Base-by-base conservation (phyloP, 35 echinoderm and acorn worm genomes). In the Apostichopus parvimensis region DNA sequence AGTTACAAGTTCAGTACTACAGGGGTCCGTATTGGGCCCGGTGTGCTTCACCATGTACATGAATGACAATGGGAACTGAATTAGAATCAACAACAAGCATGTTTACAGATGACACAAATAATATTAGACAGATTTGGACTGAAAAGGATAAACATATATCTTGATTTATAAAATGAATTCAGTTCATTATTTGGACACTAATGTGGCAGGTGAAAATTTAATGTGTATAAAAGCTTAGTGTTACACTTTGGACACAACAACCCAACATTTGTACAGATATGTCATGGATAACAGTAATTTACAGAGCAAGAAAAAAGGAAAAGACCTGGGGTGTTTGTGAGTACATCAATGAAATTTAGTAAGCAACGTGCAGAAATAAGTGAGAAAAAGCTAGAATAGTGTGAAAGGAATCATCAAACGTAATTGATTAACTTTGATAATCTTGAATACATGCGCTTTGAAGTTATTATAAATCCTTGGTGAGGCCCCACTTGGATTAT, bases 21-120 rank as follows among this genome's bases (percentile, higher is more conserved):
- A 79, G 45, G 77, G 77, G 10, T 79, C 18, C 9, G 77, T 79
- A 79, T 60, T 60, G 6, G 57, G 57, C 6, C 7, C 2, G 11
- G 57, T 60, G 22, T 79, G 77, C 24, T 79, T 15, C 4, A 79
- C 77, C 18, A 79, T 79, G 77, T 79, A 79, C 20, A 79, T 79
- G 77, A 79, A 79, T 23, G 77, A 79, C 45, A 26, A 17, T 17
- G 18, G 45, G 6, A 79, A 26, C 10, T 79, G 45, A 21, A 45
- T 10, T 5, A 21, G 24, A 22, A 79, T 10, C 10, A 15, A 26
- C 24, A 79, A 68, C 64, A 9, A 79, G 21, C 24, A 79, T 21
- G 77, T 79, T 79, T 25, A 22, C 77, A 23, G 18, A 79, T 79
- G 77, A 52, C 21, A 79, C 77, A 6, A 79, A 79, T 21, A 22